Percentiles rank a stretch among this genome's conserved stretches.
phyloP scores from a whole-genome alignment of 2,113 vertebrate genomes.

The Phaethon lepturus region DNA sequence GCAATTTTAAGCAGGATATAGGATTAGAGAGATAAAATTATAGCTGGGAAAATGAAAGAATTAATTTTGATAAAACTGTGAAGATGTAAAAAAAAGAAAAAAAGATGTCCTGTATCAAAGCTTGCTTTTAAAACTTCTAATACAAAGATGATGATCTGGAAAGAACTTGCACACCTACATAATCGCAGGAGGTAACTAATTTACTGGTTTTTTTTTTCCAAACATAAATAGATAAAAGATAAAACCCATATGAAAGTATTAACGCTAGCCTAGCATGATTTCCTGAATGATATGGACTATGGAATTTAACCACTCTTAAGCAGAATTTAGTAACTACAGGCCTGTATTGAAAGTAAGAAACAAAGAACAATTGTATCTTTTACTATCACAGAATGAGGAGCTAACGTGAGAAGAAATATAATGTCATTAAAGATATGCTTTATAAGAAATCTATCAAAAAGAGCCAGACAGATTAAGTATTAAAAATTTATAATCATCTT shows the following conservation, averaged over 20 bases:
- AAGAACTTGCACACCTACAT: neutral
- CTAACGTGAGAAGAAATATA: neutral
- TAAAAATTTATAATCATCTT: conserved; percentile 12
- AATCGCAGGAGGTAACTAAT: neutral
- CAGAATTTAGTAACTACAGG: neutral
- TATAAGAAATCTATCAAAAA: neutral
- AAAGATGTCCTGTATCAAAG: neutral
- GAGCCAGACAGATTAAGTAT: neutral
- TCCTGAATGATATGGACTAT: neutral
- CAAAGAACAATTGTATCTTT: neutral
- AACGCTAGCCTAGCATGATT: neutral
- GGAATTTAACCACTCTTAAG: neutral
- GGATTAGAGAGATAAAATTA: neutral
- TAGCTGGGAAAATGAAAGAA: neutral
- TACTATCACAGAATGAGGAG: neutral
- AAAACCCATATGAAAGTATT: neutral
- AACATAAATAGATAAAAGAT: neutral
- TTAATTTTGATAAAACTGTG: neutral
- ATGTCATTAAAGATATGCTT: neutral
- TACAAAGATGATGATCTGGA: neutral
- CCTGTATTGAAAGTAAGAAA: neutral
- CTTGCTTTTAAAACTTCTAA: neutral
- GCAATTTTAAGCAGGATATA: neutral
- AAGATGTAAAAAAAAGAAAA: neutral
- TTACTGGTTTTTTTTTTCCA: neutral